Percentiles rank a stretch among this genome's conserved stretches.
Evolutionary conservation across 2,113 vertebrate genomes (phyloP).

Genomic region (Pelecanus crispus): DNA sequence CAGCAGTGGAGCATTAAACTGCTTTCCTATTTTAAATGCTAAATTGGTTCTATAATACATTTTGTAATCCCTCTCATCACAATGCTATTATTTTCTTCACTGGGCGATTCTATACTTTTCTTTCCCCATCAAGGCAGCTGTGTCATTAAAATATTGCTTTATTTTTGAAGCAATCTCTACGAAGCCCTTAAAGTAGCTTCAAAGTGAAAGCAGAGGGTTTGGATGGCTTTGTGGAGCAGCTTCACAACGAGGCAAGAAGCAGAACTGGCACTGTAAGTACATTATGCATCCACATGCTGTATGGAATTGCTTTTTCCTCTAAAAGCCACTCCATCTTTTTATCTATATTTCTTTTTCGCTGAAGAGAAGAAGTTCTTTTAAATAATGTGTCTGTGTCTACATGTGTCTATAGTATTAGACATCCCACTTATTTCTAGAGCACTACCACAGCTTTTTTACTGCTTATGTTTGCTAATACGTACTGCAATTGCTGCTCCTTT

Average conservation of each 20-base stretch:
- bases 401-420: not conserved
- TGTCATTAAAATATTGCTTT: slow-evolving; percentile 16
- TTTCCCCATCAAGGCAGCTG: not conserved
- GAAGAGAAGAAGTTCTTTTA: not conserved
- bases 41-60: not conserved
- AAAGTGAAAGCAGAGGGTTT: slow-evolving; percentile 8
- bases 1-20: not conserved
- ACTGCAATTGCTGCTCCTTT: not conserved
- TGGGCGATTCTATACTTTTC: not conserved
- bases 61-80: slow-evolving; percentile 14
- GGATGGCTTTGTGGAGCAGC: slow-evolving; percentile 1
- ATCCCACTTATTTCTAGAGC: slow-evolving; percentile 5
- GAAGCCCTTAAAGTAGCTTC: slow-evolving; percentile 20
- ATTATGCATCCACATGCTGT: not conserved
- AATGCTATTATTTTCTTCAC: slow-evolving; percentile 2
- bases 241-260: not conserved
- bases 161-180: not conserved
- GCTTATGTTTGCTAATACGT: slow-evolving; percentile 7
- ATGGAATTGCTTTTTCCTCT: not conserved
- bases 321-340: not conserved
- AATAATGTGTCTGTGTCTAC: not conserved
- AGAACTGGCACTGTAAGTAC: not conserved
- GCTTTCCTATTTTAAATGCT: not conserved
- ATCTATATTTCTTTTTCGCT: not conserved
- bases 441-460: not conserved